Evolutionary conservation across 2,888 invertebrate genomes (phyloP), one percentile per base, ranked within the genome.

Genomic region (Orchesellides sinensis): DNA sequence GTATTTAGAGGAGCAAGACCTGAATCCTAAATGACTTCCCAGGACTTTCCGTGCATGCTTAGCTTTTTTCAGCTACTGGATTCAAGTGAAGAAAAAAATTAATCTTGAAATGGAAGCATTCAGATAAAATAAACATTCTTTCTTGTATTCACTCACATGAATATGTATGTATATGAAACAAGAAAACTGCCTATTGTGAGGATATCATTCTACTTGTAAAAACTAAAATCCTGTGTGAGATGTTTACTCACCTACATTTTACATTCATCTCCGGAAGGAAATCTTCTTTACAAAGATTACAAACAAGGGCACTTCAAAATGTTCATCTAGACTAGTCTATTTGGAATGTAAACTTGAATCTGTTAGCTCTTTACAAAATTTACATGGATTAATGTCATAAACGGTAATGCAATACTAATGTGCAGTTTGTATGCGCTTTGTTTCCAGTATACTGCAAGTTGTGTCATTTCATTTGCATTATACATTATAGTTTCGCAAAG

Each of bases 21-120:
- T 65, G 80, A 72, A 80, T 80, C 35, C 19, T 65, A 80, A 80
- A 73, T 80, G 70, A 79, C 73, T 72, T 72, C 32, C 32, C 61
- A 12, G n/a, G 23, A 21, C 25, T 54, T 21, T 6, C 21, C 54
- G n/a, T n/a, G n/a, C n/a, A n/a, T n/a, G n/a, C n/a, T 23, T 21
- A 6, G 3, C 12, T 21, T 23, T 25, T 23, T 54, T 54, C 23
- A 8, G 54, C 54, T 54, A 54, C 54, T 54, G 21, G 54, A 54
- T n/a, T 49, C 23, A 45, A 19, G 54, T 19, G n/a, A 35, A 45
- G 19, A 25, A n/a, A 54, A 14, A 77, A 59, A 25, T 29, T 78
- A 65, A 75, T 75, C 78, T 69, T 69, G 32, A 61, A 56, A 47
- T 66, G 77, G 59, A 69, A 49, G 68, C 32, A 47, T 68, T 72